Conservation (phyloP, 1,140 invertebrate genomes). For the Drosophila serrata region DNA sequence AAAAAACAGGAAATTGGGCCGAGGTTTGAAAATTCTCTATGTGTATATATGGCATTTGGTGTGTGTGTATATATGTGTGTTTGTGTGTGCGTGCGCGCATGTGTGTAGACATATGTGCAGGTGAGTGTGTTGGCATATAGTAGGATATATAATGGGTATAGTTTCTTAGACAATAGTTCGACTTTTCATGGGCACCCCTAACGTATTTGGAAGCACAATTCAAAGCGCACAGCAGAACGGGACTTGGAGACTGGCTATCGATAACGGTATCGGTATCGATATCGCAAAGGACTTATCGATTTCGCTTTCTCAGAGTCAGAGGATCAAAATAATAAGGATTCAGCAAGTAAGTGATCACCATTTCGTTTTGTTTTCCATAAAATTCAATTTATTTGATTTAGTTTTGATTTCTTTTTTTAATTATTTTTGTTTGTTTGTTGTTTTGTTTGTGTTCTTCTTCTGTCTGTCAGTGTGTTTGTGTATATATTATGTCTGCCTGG, state of each 20-base stretch:
- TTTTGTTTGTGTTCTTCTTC: conserved; percentile 35
- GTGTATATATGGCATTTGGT: conserved; percentile 19
- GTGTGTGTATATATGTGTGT: conserved; percentile 8
- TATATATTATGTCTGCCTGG: conserved; percentile 43
- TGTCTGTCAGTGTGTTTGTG: conserved; percentile 18
- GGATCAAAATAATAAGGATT: conserved; percentile 65
- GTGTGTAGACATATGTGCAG: conserved; percentile 50
- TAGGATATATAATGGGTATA: conserved; percentile 28
- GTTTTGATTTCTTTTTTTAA: conserved; percentile 41
- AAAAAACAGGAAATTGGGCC: conserved; percentile 85
- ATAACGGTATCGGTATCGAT: conserved; percentile 3
- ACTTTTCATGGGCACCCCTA: conserved; percentile 65
- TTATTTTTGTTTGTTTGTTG: conserved; percentile 26
- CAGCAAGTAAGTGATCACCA: conserved; percentile 62
- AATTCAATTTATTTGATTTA: conserved; percentile 75
- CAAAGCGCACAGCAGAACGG: conserved; percentile 62
- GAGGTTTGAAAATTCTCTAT: conserved; percentile 75
- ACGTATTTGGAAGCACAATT: conserved; percentile 84
- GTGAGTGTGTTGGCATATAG: conserved; percentile 45
- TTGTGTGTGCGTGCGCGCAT: conserved; percentile 31
- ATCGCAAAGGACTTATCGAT: conserved; percentile 1
- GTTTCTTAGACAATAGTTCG: conserved; percentile 35
- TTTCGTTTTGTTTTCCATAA: conserved; percentile 71
- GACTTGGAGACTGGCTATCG: conserved; percentile 26
- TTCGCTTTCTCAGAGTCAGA: conserved; percentile 50